phyloP scores from a whole-genome alignment of 2,113 vertebrate genomes.

The Albula glossodonta region DNA sequence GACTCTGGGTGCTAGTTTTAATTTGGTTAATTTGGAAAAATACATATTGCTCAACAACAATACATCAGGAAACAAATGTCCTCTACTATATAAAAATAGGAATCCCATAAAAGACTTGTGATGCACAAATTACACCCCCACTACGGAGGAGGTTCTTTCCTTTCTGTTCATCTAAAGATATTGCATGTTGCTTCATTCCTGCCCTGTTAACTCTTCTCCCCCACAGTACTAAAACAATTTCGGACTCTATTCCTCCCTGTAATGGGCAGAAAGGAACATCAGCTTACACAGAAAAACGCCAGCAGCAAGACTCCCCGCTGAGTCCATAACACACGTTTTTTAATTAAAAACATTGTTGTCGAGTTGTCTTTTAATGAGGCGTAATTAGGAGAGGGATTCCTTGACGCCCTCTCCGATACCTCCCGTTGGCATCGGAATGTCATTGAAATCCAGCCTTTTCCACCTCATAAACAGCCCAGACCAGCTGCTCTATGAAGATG shows the following conservation, averaged over 20 bases:
- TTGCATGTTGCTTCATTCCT: background rate
- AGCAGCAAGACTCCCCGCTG: constrained; percentile 55
- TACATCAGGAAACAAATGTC: no score
- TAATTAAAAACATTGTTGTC: constrained; percentile 62
- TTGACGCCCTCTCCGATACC: background rate
- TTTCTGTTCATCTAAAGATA: background rate
- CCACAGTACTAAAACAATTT: background rate
- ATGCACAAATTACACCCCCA: background rate
- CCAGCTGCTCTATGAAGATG: background rate
- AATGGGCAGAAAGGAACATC: background rate
- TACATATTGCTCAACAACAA: background rate
- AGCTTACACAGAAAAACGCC: constrained; percentile 38
- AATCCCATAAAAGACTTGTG: background rate
- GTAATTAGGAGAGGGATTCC: constrained; percentile 25
- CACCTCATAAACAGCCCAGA: background rate
- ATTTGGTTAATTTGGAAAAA: background rate
- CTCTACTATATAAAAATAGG: no score
- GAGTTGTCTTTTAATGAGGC: constrained; percentile 47
- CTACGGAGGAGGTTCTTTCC: background rate
- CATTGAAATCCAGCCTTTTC: background rate
- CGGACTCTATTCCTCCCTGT: background rate
- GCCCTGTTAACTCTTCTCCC: background rate
- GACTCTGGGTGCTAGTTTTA: background rate
- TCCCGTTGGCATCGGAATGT: background rate
- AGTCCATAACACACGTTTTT: constrained; percentile 61